Evolutionary conservation across 2,888 invertebrate species (phyloP), one percentile per base, ranked within the genome.

Genomic region (Galeopsomyia nigrocyanea): DNA sequence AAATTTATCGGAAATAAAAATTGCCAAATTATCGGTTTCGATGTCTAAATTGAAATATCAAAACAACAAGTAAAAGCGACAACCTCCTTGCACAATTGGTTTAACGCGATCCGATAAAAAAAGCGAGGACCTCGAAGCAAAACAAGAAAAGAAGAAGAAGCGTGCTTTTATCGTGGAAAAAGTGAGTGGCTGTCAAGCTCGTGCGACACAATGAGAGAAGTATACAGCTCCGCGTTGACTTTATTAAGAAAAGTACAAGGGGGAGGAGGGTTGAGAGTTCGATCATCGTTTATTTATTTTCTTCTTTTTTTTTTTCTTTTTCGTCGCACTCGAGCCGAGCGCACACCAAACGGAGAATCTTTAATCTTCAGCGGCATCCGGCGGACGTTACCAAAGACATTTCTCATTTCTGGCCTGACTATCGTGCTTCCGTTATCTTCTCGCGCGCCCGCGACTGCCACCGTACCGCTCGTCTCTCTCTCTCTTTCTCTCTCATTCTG

Each of bases 371-470:
- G 63, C 60, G 19, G n/a, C 71, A 71, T 75, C 74, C 74, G 74
- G 21, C 60, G 63, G 19, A 26, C 26, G 47, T 49, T 16, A 10
- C 39, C 78, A 83, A 82, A 84, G 84, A 84, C 84, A 85, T 85
- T 85, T 85, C 86, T 86, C 84, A 85, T 86, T 85, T 86, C 85
- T 85, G 82, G 83, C 82, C 78, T 66, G 73, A 72, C 79, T 84
- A 83, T 84, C 84, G 76, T 77, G 77, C 80, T 83, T 84, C 84
- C 83, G 84, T 84, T 85, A 85, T 85, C 85, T 83, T 65, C 55
- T 55, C 55, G 50, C 56, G 67, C 50, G 47, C 55, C 26, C 51
- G 26, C 63, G 63, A 47, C 10, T 22, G 46, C 55, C n/a, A 1
- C 47, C 21, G 3, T 39, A 13, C 17, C 16, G 49, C 21, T 39